These are phyloP conservation scores for Notospermus geniculatus DNA, from an alignment of 1,140 invertebrate species.

Conservation along the genomic window DNA sequence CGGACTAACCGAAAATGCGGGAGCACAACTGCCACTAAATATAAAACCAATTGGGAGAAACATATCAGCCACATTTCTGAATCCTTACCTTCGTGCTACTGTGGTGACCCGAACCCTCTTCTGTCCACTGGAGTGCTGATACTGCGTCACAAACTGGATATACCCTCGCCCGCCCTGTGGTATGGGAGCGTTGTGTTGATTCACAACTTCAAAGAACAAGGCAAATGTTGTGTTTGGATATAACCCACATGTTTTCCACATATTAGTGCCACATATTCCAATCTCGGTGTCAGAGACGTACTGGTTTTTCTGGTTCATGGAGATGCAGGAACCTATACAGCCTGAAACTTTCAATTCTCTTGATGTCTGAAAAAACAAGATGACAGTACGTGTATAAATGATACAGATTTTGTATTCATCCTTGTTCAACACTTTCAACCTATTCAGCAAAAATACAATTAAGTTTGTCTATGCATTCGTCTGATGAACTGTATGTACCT, in stretches of 20 bases:
- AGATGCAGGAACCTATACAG: conserved; percentile 94
- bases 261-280: conserved; percentile 93
- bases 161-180: conserved; percentile 91
- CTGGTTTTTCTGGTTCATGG: conserved; percentile 82
- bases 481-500: conserved; percentile 56
- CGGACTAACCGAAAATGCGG: no score
- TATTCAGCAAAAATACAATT: background rate
- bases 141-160: conserved; percentile 98
- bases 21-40: no score
- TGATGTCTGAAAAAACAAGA: conserved; percentile 60
- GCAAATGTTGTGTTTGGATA: conserved; percentile 89
- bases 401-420: no score
- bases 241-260: conserved; percentile 97
- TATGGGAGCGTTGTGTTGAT: conserved; percentile 89
- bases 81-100: conserved; percentile 83
- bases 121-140: conserved; percentile 96
- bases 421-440: background rate
- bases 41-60: no score
- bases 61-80: no score
- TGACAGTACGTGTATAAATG: background rate
- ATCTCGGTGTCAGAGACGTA: conserved; percentile 90
- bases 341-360: conserved; percentile 75
- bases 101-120: conserved; percentile 94
- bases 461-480: no score
- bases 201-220: conserved; percentile 96